Evolutionary conservation across 1,140 invertebrate genomes (phyloP), one percentile per base, ranked within the genome.

Genomic region (Ruditapes philippinarum): DNA sequence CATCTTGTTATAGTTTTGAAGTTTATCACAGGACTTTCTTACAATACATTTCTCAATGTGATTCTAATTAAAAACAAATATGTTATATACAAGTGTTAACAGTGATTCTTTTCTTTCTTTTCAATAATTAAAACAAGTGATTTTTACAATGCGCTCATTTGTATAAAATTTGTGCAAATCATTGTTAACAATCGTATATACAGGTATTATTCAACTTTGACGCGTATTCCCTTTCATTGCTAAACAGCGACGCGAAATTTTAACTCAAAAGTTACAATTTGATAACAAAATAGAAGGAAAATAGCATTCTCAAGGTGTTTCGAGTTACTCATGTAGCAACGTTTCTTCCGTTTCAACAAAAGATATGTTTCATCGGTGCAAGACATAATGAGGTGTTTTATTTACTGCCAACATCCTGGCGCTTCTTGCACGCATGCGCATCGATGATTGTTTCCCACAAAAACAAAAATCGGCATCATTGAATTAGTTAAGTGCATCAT

Each of bases 121-220:
- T 14, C 14, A 45, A 7, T 45, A 45, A 45, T 45, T 45, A 57
- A 57, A n/a, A 9, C 51, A 57, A 57, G 19, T 57, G 45, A 57
- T 3, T 57, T 57, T 57, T 28, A 70, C 65, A 70, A 70, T 19
- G 14, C 33, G 17, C 19, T 38, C 65, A 40, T 70, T 70, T 70
- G 36, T 70, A 36, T 33, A 14, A 70, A 70, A 38, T 36, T 70
- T 70, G 65, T 70, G 65, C 65, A 40, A 70, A 36, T 70, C 65
- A 70, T 70, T 70, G 65, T 70, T 31, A 38, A 40, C 65, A 70
- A 19, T 70, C 33, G 33, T 19, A 70, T 38, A 70, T 3, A 19
- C 14, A 22, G 3, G 33, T 38, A 70, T 38, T 19, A 9, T 36
- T 5, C 38, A 28, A 38, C 33, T 19, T 19, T 28, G 25, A 25